Evolutionary conservation across 2,888 invertebrate genomes (phyloP).

Genomic region (Hydraecia micacea): DNA sequence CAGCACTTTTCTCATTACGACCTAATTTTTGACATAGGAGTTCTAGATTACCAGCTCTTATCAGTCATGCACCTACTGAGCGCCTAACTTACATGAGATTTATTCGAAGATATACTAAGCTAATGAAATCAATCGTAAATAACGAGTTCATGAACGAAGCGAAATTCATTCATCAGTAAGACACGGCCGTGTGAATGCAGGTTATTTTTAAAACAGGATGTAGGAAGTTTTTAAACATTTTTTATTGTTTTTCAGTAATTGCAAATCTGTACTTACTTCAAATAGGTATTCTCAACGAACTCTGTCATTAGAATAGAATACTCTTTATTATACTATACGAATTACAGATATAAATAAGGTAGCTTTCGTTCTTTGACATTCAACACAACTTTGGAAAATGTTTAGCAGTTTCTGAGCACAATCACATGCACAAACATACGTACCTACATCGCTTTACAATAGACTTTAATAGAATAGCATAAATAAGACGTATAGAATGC

Average conservation of each 20-base stretch:
- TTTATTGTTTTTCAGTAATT: neutral
- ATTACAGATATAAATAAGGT: no score
- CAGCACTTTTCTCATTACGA: neutral
- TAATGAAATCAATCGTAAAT: slow-evolving; percentile 15
- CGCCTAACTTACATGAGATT: slow-evolving; percentile 11
- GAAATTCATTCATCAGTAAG: slow-evolving; percentile 12
- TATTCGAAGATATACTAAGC: slow-evolving; percentile 9
- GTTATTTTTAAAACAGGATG: slow-evolving; percentile 6
- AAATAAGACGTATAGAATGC: slow-evolving; percentile 3
- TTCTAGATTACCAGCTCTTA: slow-evolving; percentile 17
- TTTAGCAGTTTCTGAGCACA: neutral
- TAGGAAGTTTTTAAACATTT: slow-evolving; percentile 1
- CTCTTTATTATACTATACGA: no score
- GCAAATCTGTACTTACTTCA: neutral
- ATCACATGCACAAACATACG: neutral
- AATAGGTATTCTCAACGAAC: neutral
- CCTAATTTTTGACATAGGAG: slow-evolving; percentile 1
- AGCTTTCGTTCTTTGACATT: no score
- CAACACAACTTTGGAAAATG: no score
- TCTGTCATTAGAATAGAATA: neutral
- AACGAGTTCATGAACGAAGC: slow-evolving; percentile 18
- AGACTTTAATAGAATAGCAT: neutral
- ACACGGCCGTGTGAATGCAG: neutral
- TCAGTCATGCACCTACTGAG: slow-evolving; percentile 35
- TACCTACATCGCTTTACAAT: neutral